Conservation (phyloP, 2,888 invertebrate genomes). For the Metopia argyrocephala region DNA sequence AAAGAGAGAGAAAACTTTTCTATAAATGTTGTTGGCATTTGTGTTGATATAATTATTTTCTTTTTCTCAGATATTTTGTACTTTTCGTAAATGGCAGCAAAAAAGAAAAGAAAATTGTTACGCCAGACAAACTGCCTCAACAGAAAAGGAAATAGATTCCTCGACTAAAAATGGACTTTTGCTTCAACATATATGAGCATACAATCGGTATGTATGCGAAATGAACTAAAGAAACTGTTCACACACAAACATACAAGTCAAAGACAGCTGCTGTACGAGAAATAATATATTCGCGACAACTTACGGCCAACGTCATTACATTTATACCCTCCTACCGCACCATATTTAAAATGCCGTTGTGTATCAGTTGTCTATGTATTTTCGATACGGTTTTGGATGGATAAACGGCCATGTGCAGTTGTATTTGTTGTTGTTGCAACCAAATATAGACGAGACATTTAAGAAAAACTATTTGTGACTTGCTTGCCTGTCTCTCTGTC, state of each 20-base stretch:
- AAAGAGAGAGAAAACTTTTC: conserved; percentile 21
- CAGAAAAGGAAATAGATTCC: conserved; percentile 50
- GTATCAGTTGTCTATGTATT: neutral
- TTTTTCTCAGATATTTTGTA: neutral
- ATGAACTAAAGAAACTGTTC: neutral
- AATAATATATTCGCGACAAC: neutral
- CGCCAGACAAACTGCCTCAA: conserved; percentile 53
- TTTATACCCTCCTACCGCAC: neutral
- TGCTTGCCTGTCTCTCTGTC: conserved; percentile 1
- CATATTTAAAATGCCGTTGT: neutral
- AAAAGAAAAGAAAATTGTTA: conserved; percentile 8
- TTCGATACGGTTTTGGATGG: neutral
- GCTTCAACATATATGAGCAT: too few relatives aligned
- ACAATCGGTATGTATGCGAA: conserved; percentile 7
- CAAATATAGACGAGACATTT: conserved; percentile 58
- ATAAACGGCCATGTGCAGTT: conserved; percentile 20
- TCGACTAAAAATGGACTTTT: conserved; percentile 57
- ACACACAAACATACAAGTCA: neutral
- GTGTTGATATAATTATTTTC: neutral
- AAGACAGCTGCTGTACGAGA: neutral
- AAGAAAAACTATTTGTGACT: conserved; percentile 40
- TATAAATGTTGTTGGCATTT: conserved; percentile 41
- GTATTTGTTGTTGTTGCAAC: conserved; percentile 28
- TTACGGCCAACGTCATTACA: neutral
- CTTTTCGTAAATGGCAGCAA: neutral